Conservation (phyloP, 2,113 vertebrate species). For the Halichoeres trimaculatus region DNA sequence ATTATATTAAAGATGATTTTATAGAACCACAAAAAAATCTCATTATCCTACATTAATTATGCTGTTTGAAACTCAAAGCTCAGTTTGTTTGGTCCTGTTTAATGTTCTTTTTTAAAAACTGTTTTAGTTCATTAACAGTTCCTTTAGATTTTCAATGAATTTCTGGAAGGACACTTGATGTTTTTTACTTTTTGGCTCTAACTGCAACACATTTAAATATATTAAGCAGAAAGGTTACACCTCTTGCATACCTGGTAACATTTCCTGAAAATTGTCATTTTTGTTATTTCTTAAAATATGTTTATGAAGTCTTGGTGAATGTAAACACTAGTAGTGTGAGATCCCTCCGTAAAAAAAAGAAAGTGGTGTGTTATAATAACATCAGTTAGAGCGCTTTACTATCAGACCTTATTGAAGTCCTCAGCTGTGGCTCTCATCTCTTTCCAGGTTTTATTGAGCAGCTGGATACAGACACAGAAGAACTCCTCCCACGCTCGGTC, state of each 20-base stretch:
- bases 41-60: too few species aligned
- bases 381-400: background rate
- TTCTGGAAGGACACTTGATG: background rate
- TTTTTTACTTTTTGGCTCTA: background rate
- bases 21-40: too few species aligned
- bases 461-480: conserved; percentile 97
- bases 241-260: background rate
- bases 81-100: background rate
- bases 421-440: conserved; percentile 98
- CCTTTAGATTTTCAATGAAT: background rate
- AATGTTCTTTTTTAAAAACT: background rate
- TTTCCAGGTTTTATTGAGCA: conserved; percentile 99
- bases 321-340: too few species aligned
- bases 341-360: too few species aligned
- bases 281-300: background rate
- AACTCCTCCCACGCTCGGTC: conserved; percentile 98
- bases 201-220: background rate
- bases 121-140: background rate
- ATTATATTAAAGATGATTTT: too few species aligned
- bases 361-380: background rate
- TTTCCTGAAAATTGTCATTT: background rate
- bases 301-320: background rate
- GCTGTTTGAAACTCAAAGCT: background rate
- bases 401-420: conserved; percentile 96
- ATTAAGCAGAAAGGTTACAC: background rate